Conservation (phyloP, 2,888 invertebrate genomes). For the Aricia artaxerxes region DNA sequence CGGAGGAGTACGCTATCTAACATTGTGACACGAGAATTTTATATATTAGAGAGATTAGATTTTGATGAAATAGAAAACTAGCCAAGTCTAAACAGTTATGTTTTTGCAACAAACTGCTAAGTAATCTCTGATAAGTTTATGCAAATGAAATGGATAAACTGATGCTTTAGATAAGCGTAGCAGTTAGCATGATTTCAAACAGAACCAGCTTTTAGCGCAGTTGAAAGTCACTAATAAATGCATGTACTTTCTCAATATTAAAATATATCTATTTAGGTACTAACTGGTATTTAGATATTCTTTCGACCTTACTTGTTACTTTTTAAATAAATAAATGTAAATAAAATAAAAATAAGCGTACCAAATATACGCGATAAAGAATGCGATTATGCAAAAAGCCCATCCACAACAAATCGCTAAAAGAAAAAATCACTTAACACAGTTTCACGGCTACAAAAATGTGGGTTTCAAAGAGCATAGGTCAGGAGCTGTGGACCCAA, state of each 20-base stretch:
- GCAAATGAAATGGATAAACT: slow-evolving; percentile 17
- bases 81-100: background rate
- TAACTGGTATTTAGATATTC: background rate
- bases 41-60: too few species aligned
- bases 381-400: slow-evolving; percentile 1
- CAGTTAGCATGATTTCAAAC: slow-evolving; percentile 18
- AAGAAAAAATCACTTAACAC: slow-evolving; percentile 36
- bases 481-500: slow-evolving; percentile 56
- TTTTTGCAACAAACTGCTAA: background rate
- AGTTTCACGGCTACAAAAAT: slow-evolving; percentile 20
- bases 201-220: slow-evolving; percentile 8
- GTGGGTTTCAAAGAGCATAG: slow-evolving; percentile 41
- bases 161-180: slow-evolving; percentile 12
- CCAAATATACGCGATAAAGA: background rate
- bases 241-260: slow-evolving; percentile 9
- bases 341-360: background rate
- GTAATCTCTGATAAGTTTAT: slow-evolving; percentile 4
- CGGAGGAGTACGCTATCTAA: too few species aligned
- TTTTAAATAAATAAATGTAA: background rate
- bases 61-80: background rate
- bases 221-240: slow-evolving; percentile 18
- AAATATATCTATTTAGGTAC: background rate
- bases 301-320: background rate
- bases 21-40: too few species aligned
- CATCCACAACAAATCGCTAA: background rate